Evolutionary conservation across 2,797 vertebrate species (phyloP).

Genomic region (Botia almorhae): DNA sequence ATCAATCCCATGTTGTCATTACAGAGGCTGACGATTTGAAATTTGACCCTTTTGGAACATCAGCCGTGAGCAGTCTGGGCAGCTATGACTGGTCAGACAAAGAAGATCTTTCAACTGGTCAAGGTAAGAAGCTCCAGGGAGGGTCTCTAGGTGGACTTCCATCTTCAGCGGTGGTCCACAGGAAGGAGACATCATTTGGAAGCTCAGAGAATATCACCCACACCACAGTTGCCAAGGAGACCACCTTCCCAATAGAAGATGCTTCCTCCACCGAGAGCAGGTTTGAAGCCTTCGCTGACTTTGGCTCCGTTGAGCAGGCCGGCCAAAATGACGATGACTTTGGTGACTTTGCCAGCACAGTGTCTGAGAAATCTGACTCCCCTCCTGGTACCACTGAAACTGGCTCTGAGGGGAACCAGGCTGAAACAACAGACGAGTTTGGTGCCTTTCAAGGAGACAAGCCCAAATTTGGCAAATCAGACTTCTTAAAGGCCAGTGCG

Average conservation of each 20-base stretch:
- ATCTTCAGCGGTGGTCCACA: conserved; percentile 79
- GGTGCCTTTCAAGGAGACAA: conserved; percentile 94
- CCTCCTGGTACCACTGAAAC: conserved; percentile 60
- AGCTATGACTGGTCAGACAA: conserved; percentile 91
- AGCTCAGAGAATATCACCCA: conserved; percentile 87
- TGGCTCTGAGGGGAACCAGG: conserved; percentile 65
- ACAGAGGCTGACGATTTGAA: conserved; percentile 93
- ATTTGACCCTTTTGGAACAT: conserved; percentile 88
- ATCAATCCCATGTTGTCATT: conserved; percentile 78
- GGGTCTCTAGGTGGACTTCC: conserved; percentile 71
- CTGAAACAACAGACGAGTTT: conserved; percentile 86
- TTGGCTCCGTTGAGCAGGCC: conserved; percentile 66
- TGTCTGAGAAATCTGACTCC: conserved; percentile 76
- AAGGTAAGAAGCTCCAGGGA: conserved; percentile 76
- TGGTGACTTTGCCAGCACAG: conserved; percentile 83
- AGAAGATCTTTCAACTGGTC: conserved; percentile 78
- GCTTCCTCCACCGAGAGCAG: conserved; percentile 70
- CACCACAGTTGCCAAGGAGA: conserved; percentile 80
- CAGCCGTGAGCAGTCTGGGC: conserved; percentile 81
- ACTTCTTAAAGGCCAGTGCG: conserved; percentile 93
- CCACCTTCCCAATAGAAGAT: conserved; percentile 80
- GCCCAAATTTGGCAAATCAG: conserved; percentile 96
- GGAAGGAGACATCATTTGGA: conserved; percentile 86
- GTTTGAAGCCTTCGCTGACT: conserved; percentile 83
- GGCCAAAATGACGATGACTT: conserved; percentile 77